Percentiles rank a stretch among this genome's conserved stretches.
Evolutionary conservation across 2,888 invertebrate genomes (phyloP).

Genomic region (Netelia inedita): DNA sequence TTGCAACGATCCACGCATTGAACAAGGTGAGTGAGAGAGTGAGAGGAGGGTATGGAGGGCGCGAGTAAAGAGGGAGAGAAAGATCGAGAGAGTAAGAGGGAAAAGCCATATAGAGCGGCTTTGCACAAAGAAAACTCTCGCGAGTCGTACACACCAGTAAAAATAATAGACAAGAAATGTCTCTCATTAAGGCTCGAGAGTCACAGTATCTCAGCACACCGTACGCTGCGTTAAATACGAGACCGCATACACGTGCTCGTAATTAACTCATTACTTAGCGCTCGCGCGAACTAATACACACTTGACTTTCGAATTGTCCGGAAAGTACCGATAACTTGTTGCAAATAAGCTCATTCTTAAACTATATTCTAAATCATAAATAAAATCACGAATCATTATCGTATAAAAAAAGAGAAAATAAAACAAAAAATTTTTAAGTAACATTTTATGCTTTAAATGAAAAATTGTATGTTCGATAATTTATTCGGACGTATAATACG

Average conservation of each 20-base stretch:
- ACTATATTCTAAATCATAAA: neutral
- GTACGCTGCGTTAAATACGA: conserved; percentile 74
- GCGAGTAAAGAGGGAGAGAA: no score
- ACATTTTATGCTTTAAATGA: neutral
- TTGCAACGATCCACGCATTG: conserved; percentile 40
- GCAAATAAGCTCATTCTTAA: neutral
- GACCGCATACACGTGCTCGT: conserved; percentile 75
- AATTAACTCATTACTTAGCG: conserved; percentile 78
- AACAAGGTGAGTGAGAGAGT: neutral
- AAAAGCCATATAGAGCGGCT: conserved; percentile 37
- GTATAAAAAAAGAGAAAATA: neutral
- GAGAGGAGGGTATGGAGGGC: neutral
- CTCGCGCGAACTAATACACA: conserved; percentile 14
- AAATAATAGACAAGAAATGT: conserved; percentile 57
- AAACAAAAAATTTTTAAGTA: neutral
- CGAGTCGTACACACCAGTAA: neutral
- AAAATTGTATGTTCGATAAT: neutral
- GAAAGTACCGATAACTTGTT: conserved; percentile 20
- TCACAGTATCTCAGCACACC: conserved; percentile 46
- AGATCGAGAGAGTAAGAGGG: conserved; percentile 7
- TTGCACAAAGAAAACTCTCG: conserved; percentile 56
- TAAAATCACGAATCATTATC: neutral
- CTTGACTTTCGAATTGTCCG: conserved; percentile 59
- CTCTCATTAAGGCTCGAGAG: conserved; percentile 66
- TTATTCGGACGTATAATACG: no score